Conservation (phyloP, 2,113 vertebrate species). For the Menura novaehollandiae region DNA sequence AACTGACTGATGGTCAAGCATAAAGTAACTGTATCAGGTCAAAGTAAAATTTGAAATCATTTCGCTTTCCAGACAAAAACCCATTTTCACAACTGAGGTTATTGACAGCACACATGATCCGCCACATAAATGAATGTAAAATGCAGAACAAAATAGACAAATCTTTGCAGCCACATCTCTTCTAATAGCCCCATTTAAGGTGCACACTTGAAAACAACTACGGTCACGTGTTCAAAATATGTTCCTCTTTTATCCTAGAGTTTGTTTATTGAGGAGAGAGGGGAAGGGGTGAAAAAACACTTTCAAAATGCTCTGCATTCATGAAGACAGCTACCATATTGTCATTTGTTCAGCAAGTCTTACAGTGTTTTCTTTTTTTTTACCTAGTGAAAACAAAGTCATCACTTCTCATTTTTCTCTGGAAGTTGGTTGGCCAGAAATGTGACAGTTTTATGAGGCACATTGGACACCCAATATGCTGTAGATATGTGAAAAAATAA, state of each 20-base stretch:
- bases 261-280: not conserved
- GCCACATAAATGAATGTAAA: conserved; percentile 26
- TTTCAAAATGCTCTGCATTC: not conserved
- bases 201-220: not conserved
- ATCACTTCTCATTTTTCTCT: not conserved
- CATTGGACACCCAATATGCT: not conserved
- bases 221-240: not conserved
- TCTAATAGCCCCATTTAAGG: not conserved
- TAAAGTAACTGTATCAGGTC: not conserved
- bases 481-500: not conserved
- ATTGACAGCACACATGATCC: not conserved
- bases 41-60: conserved; percentile 10
- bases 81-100: conserved; percentile 27
- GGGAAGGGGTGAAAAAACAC: not conserved
- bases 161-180: conserved; percentile 3
- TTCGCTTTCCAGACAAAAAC: not conserved
- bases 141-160: conserved; percentile 9
- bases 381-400: not conserved
- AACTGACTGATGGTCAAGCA: not conserved
- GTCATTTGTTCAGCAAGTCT: not conserved
- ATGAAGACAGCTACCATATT: not conserved
- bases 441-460: not conserved
- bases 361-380: not conserved
- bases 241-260: not conserved
- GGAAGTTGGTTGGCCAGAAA: not conserved